Evolutionary conservation across 2,113 vertebrate species (phyloP).

Genomic region (Orycteropus afer): DNA sequence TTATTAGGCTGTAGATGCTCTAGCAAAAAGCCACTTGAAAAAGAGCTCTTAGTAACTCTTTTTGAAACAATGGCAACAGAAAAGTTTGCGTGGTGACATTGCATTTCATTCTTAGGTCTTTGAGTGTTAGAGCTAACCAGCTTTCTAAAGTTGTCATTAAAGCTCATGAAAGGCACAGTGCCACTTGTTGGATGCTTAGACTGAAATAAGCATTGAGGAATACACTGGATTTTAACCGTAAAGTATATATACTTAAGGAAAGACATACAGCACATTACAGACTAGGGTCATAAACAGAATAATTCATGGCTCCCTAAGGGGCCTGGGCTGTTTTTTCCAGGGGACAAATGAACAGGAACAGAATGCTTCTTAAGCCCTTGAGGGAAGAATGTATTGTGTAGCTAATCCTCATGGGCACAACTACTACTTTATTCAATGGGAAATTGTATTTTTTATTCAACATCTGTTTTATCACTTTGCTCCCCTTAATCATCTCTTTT

Average conservation of each 20-base stretch:
- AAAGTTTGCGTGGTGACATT: background rate
- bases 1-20: background rate
- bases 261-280: background rate
- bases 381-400: slow-evolving; percentile 51
- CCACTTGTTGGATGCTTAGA: background rate
- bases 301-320: slow-evolving; percentile 70
- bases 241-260: slow-evolving; percentile 23
- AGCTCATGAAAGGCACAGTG: slow-evolving; percentile 67
- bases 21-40: slow-evolving; percentile 16
- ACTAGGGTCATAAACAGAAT: slow-evolving; percentile 65
- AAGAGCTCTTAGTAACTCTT: background rate
- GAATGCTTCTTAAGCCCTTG: slow-evolving; percentile 38
- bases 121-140: slow-evolving; percentile 39
- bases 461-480: slow-evolving; percentile 79
- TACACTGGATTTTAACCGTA: background rate
- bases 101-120: slow-evolving; percentile 54
- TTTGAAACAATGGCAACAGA: slow-evolving; percentile 17
- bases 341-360: slow-evolving; percentile 61
- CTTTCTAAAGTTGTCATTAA: slow-evolving; percentile 63
- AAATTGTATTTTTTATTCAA: slow-evolving; percentile 70
- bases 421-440: slow-evolving; percentile 56
- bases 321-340: slow-evolving; percentile 26
- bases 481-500: slow-evolving; percentile 71
- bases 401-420: slow-evolving; percentile 55
- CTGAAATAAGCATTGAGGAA: slow-evolving; percentile 26